phyloP scores from a whole-genome alignment of 2,113 vertebrate genomes.

The Phrynosoma platyrhinos region DNA sequence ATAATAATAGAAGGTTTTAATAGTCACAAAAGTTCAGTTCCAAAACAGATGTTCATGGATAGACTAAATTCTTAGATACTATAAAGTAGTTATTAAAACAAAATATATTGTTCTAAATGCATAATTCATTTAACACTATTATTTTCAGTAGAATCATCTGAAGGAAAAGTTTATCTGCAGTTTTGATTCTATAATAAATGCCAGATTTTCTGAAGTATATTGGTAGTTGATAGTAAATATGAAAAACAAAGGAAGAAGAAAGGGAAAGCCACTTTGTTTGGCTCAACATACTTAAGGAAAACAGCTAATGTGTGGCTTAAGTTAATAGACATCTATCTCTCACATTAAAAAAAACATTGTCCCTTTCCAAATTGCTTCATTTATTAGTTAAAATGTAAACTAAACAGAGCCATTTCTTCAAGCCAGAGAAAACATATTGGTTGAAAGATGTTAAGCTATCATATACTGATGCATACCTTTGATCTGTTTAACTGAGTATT shows the following conservation, averaged over 20 bases:
- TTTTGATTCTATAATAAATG: not conserved
- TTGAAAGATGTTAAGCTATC: not conserved
- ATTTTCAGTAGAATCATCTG: conserved; percentile 19
- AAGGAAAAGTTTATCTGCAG: not conserved
- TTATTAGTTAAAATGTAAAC: conserved; percentile 53
- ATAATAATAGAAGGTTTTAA: fast-evolving
- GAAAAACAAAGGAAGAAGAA: not conserved
- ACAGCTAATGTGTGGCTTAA: conserved; percentile 44
- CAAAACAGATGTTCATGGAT: not conserved
- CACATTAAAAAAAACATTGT: conserved; percentile 52
- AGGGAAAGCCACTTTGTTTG: not conserved
- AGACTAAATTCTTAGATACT: not conserved
- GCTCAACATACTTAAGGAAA: conserved; percentile 34
- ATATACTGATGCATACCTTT: no score
- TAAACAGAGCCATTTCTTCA: not conserved
- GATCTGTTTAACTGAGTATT: not conserved
- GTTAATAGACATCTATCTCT: conserved; percentile 60
- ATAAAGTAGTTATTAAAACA: conserved; percentile 21
- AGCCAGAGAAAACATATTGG: not conserved
- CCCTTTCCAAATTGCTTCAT: conserved; percentile 47
- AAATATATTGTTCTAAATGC: conserved; percentile 18
- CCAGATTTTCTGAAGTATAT: conserved; percentile 10
- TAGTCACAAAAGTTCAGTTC: not conserved
- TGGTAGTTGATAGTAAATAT: not conserved
- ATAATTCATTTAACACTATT: not conserved